Percentiles rank a stretch among this genome's conserved stretches.
Evolutionary conservation across 1,140 invertebrate species (phyloP).

Genomic region (Goniozus legneri): DNA sequence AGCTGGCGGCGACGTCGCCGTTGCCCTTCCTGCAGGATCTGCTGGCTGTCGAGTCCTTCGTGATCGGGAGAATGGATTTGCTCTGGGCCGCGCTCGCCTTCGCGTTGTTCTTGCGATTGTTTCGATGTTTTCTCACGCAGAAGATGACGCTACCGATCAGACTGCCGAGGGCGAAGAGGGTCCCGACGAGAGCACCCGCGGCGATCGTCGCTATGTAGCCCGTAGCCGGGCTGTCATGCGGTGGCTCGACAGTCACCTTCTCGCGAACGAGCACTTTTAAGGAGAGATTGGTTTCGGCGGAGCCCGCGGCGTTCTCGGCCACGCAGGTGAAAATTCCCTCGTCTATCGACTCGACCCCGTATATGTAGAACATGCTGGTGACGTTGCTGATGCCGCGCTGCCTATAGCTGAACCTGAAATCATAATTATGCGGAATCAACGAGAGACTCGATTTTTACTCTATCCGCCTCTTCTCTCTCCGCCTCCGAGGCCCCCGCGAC

Average conservation of each 20-base stretch:
- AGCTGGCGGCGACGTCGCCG: conserved; percentile 19
- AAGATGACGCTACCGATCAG: conserved; percentile 40
- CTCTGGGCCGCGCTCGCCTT: conserved; percentile 35
- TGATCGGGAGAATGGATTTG: conserved; percentile 36
- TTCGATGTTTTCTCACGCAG: conserved; percentile 36
- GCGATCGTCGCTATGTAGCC: conserved; percentile 41
- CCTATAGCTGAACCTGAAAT: conserved; percentile 38
- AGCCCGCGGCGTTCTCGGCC: conserved; percentile 79
- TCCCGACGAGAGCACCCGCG: conserved; percentile 41
- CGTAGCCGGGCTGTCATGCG: conserved; percentile 29
- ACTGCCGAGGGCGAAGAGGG: conserved; percentile 38
- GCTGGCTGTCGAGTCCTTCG: conserved; percentile 28
- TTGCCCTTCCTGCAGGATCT: conserved; percentile 23
- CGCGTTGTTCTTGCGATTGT: conserved; percentile 35
- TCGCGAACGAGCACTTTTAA: conserved; percentile 54
- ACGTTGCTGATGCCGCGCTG: conserved; percentile 40
- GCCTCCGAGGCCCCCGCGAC: too few relatives aligned
- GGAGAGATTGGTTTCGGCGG: conserved; percentile 71
- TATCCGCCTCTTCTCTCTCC: too few relatives aligned
- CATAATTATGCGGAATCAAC: neutral
- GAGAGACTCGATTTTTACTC: too few relatives aligned
- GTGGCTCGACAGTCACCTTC: conserved; percentile 36
- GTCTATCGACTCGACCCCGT: conserved; percentile 32
- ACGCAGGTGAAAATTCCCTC: conserved; percentile 79
- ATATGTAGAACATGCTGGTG: conserved; percentile 37